Percentiles rank a stretch among this genome's conserved stretches.
phyloP scores from a whole-genome alignment of 2,888 invertebrate genomes.

The Copidosoma aretas region DNA sequence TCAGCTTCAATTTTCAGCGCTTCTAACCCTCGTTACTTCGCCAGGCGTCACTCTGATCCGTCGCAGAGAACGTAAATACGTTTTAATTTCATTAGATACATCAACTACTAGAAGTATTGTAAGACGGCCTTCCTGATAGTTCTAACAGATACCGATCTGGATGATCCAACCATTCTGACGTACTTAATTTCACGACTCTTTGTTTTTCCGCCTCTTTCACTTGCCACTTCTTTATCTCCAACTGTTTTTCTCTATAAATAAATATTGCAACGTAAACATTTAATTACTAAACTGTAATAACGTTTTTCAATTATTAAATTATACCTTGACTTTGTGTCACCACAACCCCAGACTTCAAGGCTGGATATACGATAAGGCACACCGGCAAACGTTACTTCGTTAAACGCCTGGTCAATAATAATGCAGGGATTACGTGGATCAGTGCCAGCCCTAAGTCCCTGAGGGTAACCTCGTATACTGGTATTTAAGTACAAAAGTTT shows the following conservation, averaged over 20 bases:
- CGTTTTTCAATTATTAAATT: neutral
- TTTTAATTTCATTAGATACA: slow-evolving; percentile 27
- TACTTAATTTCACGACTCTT: slow-evolving; percentile 82
- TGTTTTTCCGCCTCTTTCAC: slow-evolving; percentile 87
- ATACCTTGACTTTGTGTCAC: slow-evolving; percentile 70
- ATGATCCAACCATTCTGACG: slow-evolving; percentile 94
- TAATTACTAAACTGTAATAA: neutral
- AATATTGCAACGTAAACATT: neutral
- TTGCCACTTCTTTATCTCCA: slow-evolving; percentile 91
- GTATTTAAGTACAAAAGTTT: slow-evolving; percentile 87
- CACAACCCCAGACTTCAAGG: slow-evolving; percentile 85
- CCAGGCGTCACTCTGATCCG: no score
- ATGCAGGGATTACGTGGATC: slow-evolving; percentile 81
- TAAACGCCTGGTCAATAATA: slow-evolving; percentile 68
- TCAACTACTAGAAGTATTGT: slow-evolving; percentile 71
- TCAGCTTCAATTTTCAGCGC: no score
- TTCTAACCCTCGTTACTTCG: no score
- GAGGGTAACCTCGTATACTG: slow-evolving; percentile 82
- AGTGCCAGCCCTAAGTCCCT: slow-evolving; percentile 81
- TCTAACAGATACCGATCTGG: slow-evolving; percentile 91
- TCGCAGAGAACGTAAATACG: no score
- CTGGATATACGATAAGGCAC: slow-evolving; percentile 64
- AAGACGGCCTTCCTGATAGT: slow-evolving; percentile 83
- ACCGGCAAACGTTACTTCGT: slow-evolving; percentile 56
- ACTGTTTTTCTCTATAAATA: slow-evolving; percentile 75